Conservation (phyloP, 2,113 vertebrate species). For the Scartelaos histophorus region DNA sequence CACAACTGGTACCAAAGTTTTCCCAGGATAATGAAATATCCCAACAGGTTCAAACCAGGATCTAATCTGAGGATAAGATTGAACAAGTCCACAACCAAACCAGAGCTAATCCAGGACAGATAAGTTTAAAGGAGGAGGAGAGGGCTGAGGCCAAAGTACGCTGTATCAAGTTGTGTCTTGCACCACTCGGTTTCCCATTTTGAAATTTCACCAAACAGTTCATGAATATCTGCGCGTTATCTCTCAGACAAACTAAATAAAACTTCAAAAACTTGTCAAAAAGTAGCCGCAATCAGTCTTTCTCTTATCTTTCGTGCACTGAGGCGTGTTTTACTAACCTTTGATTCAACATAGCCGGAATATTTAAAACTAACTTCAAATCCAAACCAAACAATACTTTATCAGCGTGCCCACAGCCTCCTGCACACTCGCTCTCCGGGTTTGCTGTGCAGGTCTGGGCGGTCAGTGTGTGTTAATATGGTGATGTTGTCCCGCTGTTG, state of each 20-base stretch:
- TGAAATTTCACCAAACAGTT: slow-evolving; percentile 8
- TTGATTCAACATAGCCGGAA: slow-evolving; percentile 24
- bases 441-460: slow-evolving; percentile 34
- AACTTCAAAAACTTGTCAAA: slow-evolving; percentile 9
- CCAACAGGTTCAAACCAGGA: too few species aligned
- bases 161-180: slow-evolving; percentile 43
- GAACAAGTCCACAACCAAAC: background rate
- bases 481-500: slow-evolving; percentile 64
- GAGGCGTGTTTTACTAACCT: slow-evolving; percentile 19
- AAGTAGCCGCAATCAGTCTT: slow-evolving; percentile 9
- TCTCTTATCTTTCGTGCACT: background rate
- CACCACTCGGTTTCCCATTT: slow-evolving; percentile 18
- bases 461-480: slow-evolving; percentile 46
- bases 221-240: slow-evolving; percentile 16
- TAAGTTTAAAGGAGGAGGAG: slow-evolving; percentile 13
- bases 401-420: slow-evolving; percentile 26
- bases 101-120: background rate
- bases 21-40: too few species aligned
- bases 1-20: too few species aligned
- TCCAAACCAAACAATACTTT: slow-evolving; percentile 39
- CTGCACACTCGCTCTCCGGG: slow-evolving; percentile 12
- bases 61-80: too few species aligned
- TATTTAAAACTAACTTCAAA: slow-evolving; percentile 17
- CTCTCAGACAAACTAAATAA: slow-evolving; percentile 7
- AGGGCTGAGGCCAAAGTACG: slow-evolving; percentile 13